phyloP scores from a whole-genome alignment of 1,140 invertebrate species.

The Drosophila ambigua region DNA sequence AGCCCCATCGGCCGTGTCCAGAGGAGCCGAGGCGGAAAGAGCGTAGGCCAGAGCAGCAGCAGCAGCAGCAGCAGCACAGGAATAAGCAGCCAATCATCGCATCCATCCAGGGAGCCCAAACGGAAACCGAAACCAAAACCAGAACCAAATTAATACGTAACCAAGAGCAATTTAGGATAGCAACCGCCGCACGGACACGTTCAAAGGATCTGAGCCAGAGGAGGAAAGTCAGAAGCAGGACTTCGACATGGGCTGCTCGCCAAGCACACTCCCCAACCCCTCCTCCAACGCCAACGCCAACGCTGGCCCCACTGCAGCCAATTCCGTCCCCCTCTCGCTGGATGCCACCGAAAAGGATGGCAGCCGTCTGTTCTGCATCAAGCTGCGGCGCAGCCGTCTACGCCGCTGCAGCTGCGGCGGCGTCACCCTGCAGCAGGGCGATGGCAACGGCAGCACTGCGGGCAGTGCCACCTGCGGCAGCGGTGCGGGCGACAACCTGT shows the following conservation, averaged over 20 bases:
- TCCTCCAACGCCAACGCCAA: slow-evolving; percentile 15
- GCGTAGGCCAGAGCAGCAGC: slow-evolving; percentile 22
- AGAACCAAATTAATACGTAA: slow-evolving; percentile 50
- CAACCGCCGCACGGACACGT: slow-evolving; percentile 19
- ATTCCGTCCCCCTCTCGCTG: slow-evolving; percentile 49
- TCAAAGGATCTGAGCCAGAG: neutral
- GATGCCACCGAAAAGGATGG: slow-evolving; percentile 75
- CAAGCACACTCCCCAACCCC: slow-evolving; percentile 66
- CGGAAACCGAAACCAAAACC: slow-evolving; percentile 31
- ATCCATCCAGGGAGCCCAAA: slow-evolving; percentile 45
- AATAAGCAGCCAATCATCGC: slow-evolving; percentile 47
- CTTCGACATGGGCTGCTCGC: slow-evolving; percentile 77
- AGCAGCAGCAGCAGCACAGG: neutral
- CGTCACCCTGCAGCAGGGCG: slow-evolving; percentile 58
- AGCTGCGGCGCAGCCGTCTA: slow-evolving; percentile 70
- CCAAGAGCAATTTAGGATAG: slow-evolving; percentile 68
- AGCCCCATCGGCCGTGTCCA: slow-evolving; percentile 3
- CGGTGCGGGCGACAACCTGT: slow-evolving; percentile 62
- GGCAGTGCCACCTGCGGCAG: slow-evolving; percentile 57
- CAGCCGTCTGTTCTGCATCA: slow-evolving; percentile 79
- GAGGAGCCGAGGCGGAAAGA: slow-evolving; percentile 15
- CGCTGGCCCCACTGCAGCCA: slow-evolving; percentile 19
- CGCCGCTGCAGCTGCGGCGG: slow-evolving; percentile 77
- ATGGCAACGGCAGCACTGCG: slow-evolving; percentile 69
- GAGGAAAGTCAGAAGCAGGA: slow-evolving; percentile 42